Base-by-base conservation (phyloP, 2,113 vertebrate species). In the Limanda limanda region DNA sequence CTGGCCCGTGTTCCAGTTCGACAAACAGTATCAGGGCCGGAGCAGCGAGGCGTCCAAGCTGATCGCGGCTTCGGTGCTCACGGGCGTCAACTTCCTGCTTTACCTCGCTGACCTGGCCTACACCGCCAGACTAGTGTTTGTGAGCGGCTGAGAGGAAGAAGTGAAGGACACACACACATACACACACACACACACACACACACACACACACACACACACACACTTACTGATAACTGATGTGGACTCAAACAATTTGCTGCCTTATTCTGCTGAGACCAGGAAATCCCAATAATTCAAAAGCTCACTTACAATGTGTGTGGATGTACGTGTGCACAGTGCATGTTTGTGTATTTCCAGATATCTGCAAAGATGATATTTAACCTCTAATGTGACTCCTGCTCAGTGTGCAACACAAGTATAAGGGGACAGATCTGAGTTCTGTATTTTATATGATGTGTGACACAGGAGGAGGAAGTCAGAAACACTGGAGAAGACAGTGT, bases 1-100 rank as follows among this genome's bases (percentile, higher is more conserved):
- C 81, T 97, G 96, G 96, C 96, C 96, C 0, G 84, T 97, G 67
- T 97, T 93, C 89, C 91, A 95, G 61, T 97, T 97, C 2, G 82
- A 93, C 9, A 71, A 0, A 0, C 0, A 20, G 56, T 1, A 27
- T 42, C 0, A 25, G 42, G 0, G 4, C 0, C 0, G 0, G 0
- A 1, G 35, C 17, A 0, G 1, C 0, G 0, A 0, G 3, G 2
- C 0, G 5, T 7, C 0, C 0, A 86, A 88, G 48, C 21, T 74
- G 3, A 91, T 96, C 27, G 76, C 92, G 0, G 90, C 92, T 1
- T 59, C 96, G 0, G 92, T 96, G 70, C 55, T 97, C 74, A 96
- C 95, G 0, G 95, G 79, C 15, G n/a, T 96, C 88, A 97, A 97
- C 90, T 91, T 97, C 71, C 89, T 97, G 91, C 89, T 95, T 0